A percentile compares a stretch with the other conserved stretches of the same genome.
Conservation (phyloP, 2,797 vertebrate genomes). For the Paramormyrops hopkinsi region DNA sequence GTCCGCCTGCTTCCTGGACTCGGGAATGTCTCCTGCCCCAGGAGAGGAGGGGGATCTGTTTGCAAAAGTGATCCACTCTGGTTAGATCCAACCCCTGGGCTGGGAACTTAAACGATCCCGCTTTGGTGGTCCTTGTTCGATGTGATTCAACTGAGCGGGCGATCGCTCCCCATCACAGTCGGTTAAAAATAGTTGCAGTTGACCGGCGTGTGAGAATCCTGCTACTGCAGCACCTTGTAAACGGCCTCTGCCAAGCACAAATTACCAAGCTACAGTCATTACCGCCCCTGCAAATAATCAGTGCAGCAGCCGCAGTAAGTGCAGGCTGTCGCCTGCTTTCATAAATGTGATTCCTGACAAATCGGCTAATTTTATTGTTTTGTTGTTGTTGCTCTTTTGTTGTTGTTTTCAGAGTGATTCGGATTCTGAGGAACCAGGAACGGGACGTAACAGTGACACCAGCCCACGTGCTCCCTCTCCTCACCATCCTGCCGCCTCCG, state of each 20-base stretch:
- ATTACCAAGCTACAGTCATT: neutral
- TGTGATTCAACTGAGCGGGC: neutral
- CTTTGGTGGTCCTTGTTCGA: neutral
- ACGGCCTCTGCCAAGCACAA: neutral
- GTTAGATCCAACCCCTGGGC: neutral
- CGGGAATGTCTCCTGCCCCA: neutral
- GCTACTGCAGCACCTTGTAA: neutral
- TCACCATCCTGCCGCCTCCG: neutral
- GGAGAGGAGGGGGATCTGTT: slow-evolving; percentile 51
- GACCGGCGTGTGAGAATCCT: slow-evolving; percentile 30
- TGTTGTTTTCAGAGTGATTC: neutral
- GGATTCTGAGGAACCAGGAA: neutral
- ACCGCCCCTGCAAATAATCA: slow-evolving; percentile 1
- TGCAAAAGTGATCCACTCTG: slow-evolving; percentile 38
- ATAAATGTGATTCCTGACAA: neutral
- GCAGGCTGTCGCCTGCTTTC: neutral
- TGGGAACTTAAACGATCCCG: neutral
- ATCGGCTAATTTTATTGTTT: neutral
- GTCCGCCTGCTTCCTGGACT: slow-evolving; percentile 27
- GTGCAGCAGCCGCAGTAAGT: neutral
- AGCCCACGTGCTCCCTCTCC: neutral
- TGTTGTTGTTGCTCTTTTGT: neutral
- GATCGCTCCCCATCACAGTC: neutral
- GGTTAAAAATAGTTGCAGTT: slow-evolving; percentile 48
- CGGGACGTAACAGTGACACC: neutral